phyloP scores from a whole-genome alignment of 2,113 vertebrate species.

The Struthidea cinerea region DNA sequence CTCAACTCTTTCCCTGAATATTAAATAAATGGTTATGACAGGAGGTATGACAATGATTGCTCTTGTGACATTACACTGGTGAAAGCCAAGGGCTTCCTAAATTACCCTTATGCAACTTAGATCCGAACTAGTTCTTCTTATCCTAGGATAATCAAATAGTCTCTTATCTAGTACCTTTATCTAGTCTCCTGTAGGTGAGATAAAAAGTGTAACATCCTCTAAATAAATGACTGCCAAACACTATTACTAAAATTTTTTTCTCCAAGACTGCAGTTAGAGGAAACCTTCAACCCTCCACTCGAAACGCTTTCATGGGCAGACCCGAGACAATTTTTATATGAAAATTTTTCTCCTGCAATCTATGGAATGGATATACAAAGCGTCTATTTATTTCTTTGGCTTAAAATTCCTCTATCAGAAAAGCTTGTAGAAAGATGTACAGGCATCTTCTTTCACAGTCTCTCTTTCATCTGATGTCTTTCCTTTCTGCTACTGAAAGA shows the following conservation, averaged over 20 bases:
- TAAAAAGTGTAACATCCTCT: not conserved
- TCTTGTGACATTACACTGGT: not conserved
- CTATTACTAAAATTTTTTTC: not conserved
- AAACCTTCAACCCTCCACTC: not conserved
- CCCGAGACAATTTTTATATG: not conserved
- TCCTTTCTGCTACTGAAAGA: not conserved
- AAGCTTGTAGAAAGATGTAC: not conserved
- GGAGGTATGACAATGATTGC: not conserved
- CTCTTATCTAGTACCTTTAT: not conserved
- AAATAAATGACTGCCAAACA: not conserved
- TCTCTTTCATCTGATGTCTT: not conserved
- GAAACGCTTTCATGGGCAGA: not conserved
- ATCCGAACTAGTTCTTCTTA: not conserved
- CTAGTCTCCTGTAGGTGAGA: not conserved
- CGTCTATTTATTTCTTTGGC: not conserved
- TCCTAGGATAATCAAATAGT: not conserved
- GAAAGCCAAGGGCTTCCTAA: not conserved
- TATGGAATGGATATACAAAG: not conserved
- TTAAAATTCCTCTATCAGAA: not conserved
- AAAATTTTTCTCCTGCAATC: not conserved
- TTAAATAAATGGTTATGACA: not conserved
- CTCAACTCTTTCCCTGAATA: not conserved
- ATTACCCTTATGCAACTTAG: not conserved
- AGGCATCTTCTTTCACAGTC: not conserved
- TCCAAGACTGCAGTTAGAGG: not conserved